Evolutionary conservation across 2,113 vertebrate species (phyloP).

Genomic region (Thryonomys swinderianus): DNA sequence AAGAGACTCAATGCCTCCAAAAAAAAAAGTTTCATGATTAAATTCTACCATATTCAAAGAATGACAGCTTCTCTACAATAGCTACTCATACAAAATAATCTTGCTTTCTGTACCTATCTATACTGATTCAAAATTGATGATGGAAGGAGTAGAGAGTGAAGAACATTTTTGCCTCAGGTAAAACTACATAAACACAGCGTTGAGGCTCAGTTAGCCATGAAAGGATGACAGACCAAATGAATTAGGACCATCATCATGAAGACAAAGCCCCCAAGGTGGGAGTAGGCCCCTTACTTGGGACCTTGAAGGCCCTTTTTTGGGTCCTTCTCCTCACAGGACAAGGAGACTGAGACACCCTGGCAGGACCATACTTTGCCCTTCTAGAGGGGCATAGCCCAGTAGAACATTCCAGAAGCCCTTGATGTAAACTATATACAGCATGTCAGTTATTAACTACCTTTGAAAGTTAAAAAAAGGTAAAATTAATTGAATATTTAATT

Average conservation of each 20-base stretch:
- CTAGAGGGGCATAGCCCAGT: background rate
- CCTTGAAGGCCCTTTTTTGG: background rate
- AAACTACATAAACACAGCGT: background rate
- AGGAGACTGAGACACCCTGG: background rate
- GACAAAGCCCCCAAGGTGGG: background rate
- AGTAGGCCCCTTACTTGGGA: too few species aligned
- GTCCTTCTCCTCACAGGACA: background rate
- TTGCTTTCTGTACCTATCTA: background rate
- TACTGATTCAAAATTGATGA: background rate
- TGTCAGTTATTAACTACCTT: background rate
- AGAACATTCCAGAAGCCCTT: background rate
- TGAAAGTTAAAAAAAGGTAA: background rate
- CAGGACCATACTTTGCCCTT: background rate
- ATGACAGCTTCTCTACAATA: conserved; percentile 12
- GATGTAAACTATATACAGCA: background rate
- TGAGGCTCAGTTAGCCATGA: background rate
- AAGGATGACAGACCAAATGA: background rate
- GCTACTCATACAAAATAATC: background rate
- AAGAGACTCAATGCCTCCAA: background rate
- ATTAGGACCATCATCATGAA: background rate
- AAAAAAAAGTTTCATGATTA: background rate
- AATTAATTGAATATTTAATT: conserved; percentile 29
- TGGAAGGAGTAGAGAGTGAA: background rate
- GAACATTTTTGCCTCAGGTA: background rate
- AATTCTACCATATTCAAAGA: conserved; percentile 38